Evolutionary conservation across 2,797 vertebrate species (phyloP).

Genomic region (Microctenopoma lineatum): DNA sequence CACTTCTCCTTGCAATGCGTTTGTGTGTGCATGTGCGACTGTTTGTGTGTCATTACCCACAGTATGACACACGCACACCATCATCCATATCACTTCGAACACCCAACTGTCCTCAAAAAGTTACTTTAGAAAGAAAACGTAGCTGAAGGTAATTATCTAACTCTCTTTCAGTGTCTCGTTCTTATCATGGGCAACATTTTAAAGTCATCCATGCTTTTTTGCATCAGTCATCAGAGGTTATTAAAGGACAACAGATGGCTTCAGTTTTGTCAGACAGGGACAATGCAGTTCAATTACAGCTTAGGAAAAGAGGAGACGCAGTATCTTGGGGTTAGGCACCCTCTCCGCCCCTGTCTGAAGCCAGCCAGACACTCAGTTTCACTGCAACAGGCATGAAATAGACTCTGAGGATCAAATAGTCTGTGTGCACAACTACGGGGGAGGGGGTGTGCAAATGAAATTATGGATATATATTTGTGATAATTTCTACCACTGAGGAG

Average conservation of each 20-base stretch:
- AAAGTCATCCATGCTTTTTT: constrained; percentile 37
- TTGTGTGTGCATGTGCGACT: background rate
- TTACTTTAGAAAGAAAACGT: constrained; percentile 6
- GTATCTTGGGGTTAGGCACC: constrained; percentile 51
- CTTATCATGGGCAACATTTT: constrained; percentile 45
- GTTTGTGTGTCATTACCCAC: constrained; percentile 15
- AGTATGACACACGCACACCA: constrained; percentile 24
- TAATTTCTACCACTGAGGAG: constrained; percentile 29
- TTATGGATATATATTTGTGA: constrained; percentile 52
- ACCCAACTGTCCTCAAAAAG: constrained; percentile 9
- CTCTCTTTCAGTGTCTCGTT: constrained; percentile 20
- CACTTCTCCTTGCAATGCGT: constrained; percentile 43
- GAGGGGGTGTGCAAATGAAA: constrained; percentile 35
- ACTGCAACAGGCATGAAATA: constrained; percentile 75
- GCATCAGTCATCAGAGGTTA: constrained; percentile 33
- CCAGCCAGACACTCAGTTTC: constrained; percentile 68
- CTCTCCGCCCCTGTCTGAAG: constrained; percentile 44
- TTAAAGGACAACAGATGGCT: constrained; percentile 40
- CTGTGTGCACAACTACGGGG: background rate
- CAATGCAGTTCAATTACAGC: constrained; percentile 65
- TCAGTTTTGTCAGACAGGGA: constrained; percentile 55
- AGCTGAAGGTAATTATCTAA: constrained; percentile 26
- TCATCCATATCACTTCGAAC: constrained; percentile 22
- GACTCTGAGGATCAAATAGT: constrained; percentile 66
- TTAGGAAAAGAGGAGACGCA: constrained; percentile 46